Evolutionary conservation across 2,797 vertebrate species (phyloP), one percentile per base, ranked within the genome.

Genomic region (Microchirus variegatus): DNA sequence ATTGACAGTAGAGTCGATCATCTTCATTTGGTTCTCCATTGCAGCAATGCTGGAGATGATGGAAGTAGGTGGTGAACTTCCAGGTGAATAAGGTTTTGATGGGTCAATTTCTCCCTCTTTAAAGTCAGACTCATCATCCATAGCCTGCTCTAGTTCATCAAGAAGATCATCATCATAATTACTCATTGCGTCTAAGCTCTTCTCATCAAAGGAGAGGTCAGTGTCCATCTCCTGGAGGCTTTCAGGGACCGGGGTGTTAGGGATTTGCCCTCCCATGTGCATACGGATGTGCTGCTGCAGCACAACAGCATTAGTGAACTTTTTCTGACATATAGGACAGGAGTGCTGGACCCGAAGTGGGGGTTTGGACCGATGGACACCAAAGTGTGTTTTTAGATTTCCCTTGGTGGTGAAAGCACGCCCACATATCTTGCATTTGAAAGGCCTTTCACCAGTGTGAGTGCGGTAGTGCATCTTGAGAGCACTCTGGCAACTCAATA

Each of bases 401-500:
- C 98, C 98, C 88, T 99, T 99, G 15, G 98, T 99, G 89, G 98
- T 99, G 82, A 99, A 99, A 78, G 98, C 98, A 37, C 98, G 95
- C 65, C 98, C 98, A 67, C 98, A 99, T 90, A 99, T 95, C 93
- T 99, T 99, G 91, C 98, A 99, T 93, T 99, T 99, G 93, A 99
- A 99, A 68, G 98, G 98, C 86, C 98, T 94, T 89, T 99, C 97
- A 6, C 97, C 98, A 16, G 98, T 99, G 90, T 99, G 98, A 19
- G 97, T 99, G 73, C 98, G 93, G 82, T 99, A 99, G 91, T 99
- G 98, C 98, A 99, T 99, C 93, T 99, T 99, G 70, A 99, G 95
- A 59, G 98, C 98, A 12, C 98, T 99, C 94, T 99, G 97, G 89
- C 98, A 99, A 89, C 98, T 99, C 81, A 99, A 94, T 77, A 99